Evolutionary conservation across 64 coral and sea anemone genomes (phyloP), one percentile per base, ranked within the genome.

Genomic region (Pachyseris speciosa): DNA sequence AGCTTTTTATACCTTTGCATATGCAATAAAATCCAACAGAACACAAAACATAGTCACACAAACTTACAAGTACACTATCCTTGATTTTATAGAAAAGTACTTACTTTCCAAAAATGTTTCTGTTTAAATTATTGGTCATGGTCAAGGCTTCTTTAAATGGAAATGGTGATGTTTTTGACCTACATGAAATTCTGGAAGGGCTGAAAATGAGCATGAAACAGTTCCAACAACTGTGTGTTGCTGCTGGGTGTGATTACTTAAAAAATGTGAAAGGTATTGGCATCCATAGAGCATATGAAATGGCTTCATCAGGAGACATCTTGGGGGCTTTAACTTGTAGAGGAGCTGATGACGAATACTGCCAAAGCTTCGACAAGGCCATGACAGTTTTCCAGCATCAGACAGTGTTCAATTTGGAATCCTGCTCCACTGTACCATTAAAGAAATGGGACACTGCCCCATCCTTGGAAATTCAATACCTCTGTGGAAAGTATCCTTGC

Each of bases 221-320:
- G 33, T 94, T 94, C 27, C 27, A 78, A 8, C 31, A 86, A 33
- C 44, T 89, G 41, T 86, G 70, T 37, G 72, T 90, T 47, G 79
- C 81, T n/a, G 79, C 87, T 90, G 87, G 87, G 5, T 90, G 87
- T 49, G 87, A 94, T 53, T 90, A 86, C 36, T 32, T 94, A 3
- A 29, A 47, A 13, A 84, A 78, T 60, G 32, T 86, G 2, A 72
- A 79, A 12, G 79, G 94, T 11, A 81, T 88, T 74, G 94, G 94
- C 33, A 91, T 91, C 22, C 39, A 86, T 17, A 60, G 67, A 33
- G 87, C 73, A 61, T 69, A 30, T 37, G 6, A 85, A 2, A 22
- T 91, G 73, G 20, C 49, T 81, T 32, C 52, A 43, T 29, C 34
- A 77, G 58, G 58, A 1, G 60, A 95, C 22, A 6, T 90, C 0